Evolutionary conservation across 2,113 vertebrate genomes (phyloP).

Genomic region (Mus musculus): GRCm39 chr9:120231501-120232000

Average conservation of each 20-base stretch:
- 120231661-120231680: background rate
- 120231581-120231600: background rate
- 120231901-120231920: background rate
- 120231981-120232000: background rate
- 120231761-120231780: background rate
- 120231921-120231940: background rate
- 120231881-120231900: background rate
- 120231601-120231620: background rate
- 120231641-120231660: background rate
- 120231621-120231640: background rate
- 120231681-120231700: background rate
- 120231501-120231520: background rate
- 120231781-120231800: background rate
- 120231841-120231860: background rate
- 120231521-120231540: background rate
- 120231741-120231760: background rate
- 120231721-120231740: background rate
- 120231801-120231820: background rate
- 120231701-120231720: background rate
- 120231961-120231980: slow-evolving; percentile 5
- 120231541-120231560: background rate
- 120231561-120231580: too few species aligned
- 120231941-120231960: background rate
- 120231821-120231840: background rate
- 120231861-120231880: background rate